Base-by-base conservation (phyloP, 2,888 invertebrate genomes). In the Ectobius pallidus region DNA sequence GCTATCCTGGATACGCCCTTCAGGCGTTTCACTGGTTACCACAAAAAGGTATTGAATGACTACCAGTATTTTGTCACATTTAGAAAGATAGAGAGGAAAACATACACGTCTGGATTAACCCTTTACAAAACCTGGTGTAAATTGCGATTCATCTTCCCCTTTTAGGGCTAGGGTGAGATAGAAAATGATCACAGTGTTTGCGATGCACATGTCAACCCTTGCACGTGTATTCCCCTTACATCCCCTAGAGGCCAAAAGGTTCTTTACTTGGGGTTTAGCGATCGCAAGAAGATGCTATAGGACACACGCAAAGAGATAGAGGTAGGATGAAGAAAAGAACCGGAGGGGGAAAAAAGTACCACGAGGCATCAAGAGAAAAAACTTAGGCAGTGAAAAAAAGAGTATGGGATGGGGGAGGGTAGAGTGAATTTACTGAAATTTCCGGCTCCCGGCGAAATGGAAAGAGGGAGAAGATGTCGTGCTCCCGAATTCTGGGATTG, bases 211-310 rank as follows among this genome's bases (percentile, higher is more conserved):
- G 42, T 25, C 16, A 18, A 16, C 4, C 18, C 46, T n/a, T 46
- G 27, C 46, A 44, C 44, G 44, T 44, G 27, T 65, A 25, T 63
- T 4, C 44, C n/a, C 11, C n/a, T n/a, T 42, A 65, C 27, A 18
- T 34, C n/a, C 44, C 70, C 39, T 55, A 2, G 30, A 55, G 73
- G 69, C 44, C 49, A 63, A 62, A 49, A 63, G 69, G 62, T 72
- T 72, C 69, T 72, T 69, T 72, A 69, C 72, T 72, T 11, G 68
- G 72, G 73, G 69, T 73, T 72, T 73, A 73, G 73, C 73, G 73
- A 73, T 73, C 69, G 49, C 55, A 69, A 73, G 69, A 69, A 58
- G 72, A 72, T 69, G 69, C 39, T 42, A 61, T 34, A 34, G 55
- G 58, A 69, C 34, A 58, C 25, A 46, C 61, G 70, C 61, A n/a